Evolutionary conservation across 2,113 vertebrate species (phyloP).

Genomic region (Rattus rattus): DNA sequence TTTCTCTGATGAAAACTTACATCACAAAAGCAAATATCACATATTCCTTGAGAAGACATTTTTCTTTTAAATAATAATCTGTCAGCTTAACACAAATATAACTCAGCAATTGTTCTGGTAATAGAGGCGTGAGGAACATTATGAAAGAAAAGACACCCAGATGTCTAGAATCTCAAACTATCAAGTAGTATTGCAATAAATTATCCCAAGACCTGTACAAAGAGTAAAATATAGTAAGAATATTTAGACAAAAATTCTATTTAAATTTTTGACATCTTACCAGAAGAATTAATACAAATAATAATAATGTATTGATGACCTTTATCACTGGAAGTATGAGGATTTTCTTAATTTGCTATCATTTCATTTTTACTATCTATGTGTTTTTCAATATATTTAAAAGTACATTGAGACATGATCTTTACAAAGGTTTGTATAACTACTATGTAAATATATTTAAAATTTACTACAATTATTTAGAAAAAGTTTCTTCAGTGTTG

Average conservation of each 20-base stretch:
- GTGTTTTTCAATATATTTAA: not conserved
- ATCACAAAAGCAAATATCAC: conserved; percentile 45
- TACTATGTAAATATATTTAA: not conserved
- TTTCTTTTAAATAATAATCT: conserved; percentile 24
- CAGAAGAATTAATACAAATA: not conserved
- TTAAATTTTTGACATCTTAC: not conserved
- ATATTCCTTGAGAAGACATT: conserved; percentile 21
- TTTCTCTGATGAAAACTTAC: conserved; percentile 53
- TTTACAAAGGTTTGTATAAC: not conserved
- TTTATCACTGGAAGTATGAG: not conserved
- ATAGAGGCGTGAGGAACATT: not conserved
- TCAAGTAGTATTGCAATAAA: not conserved
- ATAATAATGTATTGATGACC: not conserved
- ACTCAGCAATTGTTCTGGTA: not conserved
- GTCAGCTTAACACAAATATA: not conserved
- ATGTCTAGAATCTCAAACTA: not conserved
- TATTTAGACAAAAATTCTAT: not conserved
- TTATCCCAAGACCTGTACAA: not conserved
- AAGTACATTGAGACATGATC: not conserved
- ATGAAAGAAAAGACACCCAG: not conserved
- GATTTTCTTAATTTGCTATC: not conserved
- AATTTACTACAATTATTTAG: not conserved
- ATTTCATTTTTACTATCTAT: not conserved
- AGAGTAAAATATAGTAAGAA: not conserved
- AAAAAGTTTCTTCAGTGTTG: not conserved